Conservation (phyloP, 2,888 invertebrate species). For the Gerosis bhagava region DNA sequence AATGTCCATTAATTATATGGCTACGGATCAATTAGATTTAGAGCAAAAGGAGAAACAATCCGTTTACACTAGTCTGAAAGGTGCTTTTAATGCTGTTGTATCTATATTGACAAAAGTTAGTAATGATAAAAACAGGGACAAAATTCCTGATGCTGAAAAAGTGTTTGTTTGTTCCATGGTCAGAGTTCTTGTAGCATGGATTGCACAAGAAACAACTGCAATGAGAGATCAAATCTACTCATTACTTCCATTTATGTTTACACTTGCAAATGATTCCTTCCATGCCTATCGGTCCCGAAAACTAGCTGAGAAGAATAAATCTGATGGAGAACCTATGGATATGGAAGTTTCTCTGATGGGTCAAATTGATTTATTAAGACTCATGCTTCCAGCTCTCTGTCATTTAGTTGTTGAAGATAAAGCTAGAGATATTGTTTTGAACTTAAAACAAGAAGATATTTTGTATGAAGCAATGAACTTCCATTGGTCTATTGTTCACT, state of each 20-base stretch:
- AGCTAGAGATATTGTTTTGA: constrained; percentile 90
- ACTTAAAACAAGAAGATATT: constrained; percentile 90
- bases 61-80: constrained; percentile 94
- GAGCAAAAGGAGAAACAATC: constrained; percentile 96
- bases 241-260: constrained; percentile 91
- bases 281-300: constrained; percentile 87
- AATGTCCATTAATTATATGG: constrained; percentile 89
- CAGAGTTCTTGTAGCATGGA: constrained; percentile 93
- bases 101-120: constrained; percentile 88
- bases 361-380: constrained; percentile 88
- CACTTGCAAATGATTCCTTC: constrained; percentile 91
- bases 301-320: constrained; percentile 85
- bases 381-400: constrained; percentile 94
- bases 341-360: constrained; percentile 71
- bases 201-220: constrained; percentile 94
- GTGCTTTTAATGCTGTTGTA: constrained; percentile 92
- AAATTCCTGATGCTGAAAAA: constrained; percentile 86
- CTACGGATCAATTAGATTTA: constrained; percentile 90
- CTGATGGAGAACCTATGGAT: constrained; percentile 79
- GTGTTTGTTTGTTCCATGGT: constrained; percentile 93
- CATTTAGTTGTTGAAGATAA: constrained; percentile 96
- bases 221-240: constrained; percentile 92
- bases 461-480: constrained; percentile 90
- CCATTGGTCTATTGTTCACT: constrained; percentile 94
- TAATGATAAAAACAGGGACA: constrained; percentile 88